A percentile compares a stretch with the other conserved stretches of the same genome.
Evolutionary conservation across 2,888 invertebrate genomes (phyloP).

Genomic region (Dryococelus australis): DNA sequence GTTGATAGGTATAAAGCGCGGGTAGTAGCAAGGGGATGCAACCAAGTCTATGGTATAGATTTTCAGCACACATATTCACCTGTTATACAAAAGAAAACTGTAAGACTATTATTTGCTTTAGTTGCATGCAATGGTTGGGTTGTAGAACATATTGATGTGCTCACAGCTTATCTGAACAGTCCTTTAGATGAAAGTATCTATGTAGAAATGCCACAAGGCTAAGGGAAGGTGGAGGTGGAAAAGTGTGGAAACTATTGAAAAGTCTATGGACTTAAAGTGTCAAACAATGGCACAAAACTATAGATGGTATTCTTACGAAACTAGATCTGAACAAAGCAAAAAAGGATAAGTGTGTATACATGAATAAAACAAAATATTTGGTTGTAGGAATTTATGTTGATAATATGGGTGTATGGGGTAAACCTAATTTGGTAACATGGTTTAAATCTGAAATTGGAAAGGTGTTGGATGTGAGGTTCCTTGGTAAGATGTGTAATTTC

Average conservation of each 20-base stretch:
- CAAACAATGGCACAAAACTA: no score
- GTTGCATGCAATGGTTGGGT: conserved; percentile 31
- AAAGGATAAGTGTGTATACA: background rate
- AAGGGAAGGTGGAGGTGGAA: no score
- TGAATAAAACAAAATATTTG: background rate
- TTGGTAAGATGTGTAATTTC: no score
- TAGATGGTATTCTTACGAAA: no score
- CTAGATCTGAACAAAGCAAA: no score
- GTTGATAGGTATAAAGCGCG: conserved; percentile 31
- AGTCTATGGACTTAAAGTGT: no score
- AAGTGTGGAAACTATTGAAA: no score
- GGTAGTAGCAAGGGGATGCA: conserved; percentile 38
- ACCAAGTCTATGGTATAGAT: conserved; percentile 36
- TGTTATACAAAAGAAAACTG: conserved; percentile 25
- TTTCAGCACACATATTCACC: conserved; percentile 35
- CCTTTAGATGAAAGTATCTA: conserved; percentile 24
- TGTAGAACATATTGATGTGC: no score
- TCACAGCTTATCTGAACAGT: conserved; percentile 36
- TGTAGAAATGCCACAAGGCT: no score
- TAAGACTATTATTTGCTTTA: conserved; percentile 46
- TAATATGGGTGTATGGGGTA: background rate
- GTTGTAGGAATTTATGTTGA: background rate
- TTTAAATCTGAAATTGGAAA: background rate
- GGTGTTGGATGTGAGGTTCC: background rate
- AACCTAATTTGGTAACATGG: background rate